Evolutionary conservation across 2,113 vertebrate genomes (phyloP).

Genomic region (Onychostoma macrolepis): DNA sequence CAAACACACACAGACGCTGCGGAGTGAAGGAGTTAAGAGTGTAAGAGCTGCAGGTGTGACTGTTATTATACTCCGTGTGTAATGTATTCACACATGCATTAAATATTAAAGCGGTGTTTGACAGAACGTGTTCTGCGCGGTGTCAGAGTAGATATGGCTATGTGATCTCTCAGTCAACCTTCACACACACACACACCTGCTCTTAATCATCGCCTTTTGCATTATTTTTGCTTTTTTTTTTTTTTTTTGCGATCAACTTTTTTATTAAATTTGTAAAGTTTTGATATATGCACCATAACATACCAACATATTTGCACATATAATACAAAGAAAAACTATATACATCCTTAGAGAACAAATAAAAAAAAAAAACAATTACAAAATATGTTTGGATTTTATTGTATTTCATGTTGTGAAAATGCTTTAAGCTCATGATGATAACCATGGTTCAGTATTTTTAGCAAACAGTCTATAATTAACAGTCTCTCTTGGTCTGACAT

Average conservation of each 20-base stretch:
- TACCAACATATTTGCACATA: no score
- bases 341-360: no score
- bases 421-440: no score
- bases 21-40: neutral
- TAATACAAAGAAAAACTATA: no score
- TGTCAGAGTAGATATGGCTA: neutral
- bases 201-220: no score
- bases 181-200: constrained; percentile 3
- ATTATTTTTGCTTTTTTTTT: no score
- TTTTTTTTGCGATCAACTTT: no score
- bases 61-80: neutral
- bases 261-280: no score
- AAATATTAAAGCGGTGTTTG: constrained; percentile 7
- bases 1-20: neutral
- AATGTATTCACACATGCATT: neutral
- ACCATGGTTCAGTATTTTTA: neutral
- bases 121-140: neutral
- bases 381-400: no score
- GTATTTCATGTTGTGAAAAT: no score
- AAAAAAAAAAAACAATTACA: no score
- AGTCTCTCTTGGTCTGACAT: neutral
- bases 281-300: no score
- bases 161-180: neutral
- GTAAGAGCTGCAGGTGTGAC: neutral
- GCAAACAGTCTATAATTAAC: neutral